Evolutionary conservation across 2,113 vertebrate genomes (phyloP), one percentile per base, ranked within the genome.

Genomic region (Crotalus tigris): DNA sequence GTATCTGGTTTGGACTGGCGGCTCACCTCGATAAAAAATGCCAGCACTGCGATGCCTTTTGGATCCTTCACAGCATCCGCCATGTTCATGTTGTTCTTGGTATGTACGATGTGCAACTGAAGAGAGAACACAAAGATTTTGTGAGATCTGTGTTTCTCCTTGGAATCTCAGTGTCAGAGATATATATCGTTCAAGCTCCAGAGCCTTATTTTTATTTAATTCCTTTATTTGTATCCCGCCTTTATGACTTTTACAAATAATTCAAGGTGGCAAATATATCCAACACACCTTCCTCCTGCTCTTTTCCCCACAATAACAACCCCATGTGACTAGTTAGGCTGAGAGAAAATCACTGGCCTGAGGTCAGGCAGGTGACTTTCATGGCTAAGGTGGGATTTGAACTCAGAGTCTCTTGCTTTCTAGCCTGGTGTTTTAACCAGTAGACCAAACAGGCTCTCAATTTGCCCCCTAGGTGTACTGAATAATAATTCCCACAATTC

Each of bases 81-180:
- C 0, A 39, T 0, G 87, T 1, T 96, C 93, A n/a, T 39, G 85
- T 75, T 89, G 64, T 94, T 57, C 91, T 96, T 97, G 51, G n/a
- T 2, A 92, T 95, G 97, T 1, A 98, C 97, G 19, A 98, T 97
- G 94, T 98, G 98, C 4, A 98, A 10, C 98, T 98, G 88, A 51
- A 33, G 51, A 26, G 51, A 19, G 5, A 49, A 87, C 51, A 69
- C 26, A 29, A 24, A 23, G 21, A 19, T 87, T 3, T 44, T 61
- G 85, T 90, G 46, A 81, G n/a, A 53, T 26, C 6, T 53, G 15
- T 53, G 13, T 26, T 24, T 44, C 8, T 85, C 12, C 55, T 33
- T 81, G 24, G 75, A 85, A 24, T 5, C 39, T 57, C 17, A 2
- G 24, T 1, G 46, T 29, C 39, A 44, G 57, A 58, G 21, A 58